Evolutionary conservation across 2,888 invertebrate species (phyloP), one percentile per base, ranked within the genome.

Genomic region (Drosophila melanosoma): DNA sequence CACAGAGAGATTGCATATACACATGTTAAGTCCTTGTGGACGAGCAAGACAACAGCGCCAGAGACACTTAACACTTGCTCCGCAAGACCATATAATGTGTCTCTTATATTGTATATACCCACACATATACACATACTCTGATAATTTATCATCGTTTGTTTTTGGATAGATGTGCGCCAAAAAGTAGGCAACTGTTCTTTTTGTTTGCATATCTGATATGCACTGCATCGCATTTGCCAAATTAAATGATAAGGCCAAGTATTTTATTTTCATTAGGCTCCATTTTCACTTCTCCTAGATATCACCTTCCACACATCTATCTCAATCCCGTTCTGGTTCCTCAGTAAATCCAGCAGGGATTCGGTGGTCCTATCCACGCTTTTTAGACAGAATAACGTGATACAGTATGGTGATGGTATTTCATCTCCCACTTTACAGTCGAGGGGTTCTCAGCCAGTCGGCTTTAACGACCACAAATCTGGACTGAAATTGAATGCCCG

Each of bases 51-150:
- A 56, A 51, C 67, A 29, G 32, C 45, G 54, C 51, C 58, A 59
- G 51, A 69, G 51, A 52, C 62, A 79, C 64, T 79, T 76, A 76
- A 74, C 81, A 81, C 77, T 76, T 69, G 81, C 74, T 76, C 42
- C 38, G 51, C 48, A 17, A 8, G 40, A 57, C 38, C 70, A 69
- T 77, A 63, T 79, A 69, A 70, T 74, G 59, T 62, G 23, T 49
- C 51, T 49, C 51, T 72, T 69, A 62, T 49, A 58, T 52, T 45
- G 51, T 60, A 40, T 57, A 38, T 59, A 38, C 54, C 6, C 23
- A 35, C 40, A 45, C 54, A 10, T 36, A 20, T 38, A 42, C 45
- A 17, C 15, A n/a, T 11, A 10, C 35, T 33, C 7, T 23, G 38
- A 63, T 73, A 58, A 64, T 79, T 81, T 76, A 69, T 81, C 61